Conservation (phyloP, 1,140 invertebrate genomes). For the Anthonomus grandis region DNA sequence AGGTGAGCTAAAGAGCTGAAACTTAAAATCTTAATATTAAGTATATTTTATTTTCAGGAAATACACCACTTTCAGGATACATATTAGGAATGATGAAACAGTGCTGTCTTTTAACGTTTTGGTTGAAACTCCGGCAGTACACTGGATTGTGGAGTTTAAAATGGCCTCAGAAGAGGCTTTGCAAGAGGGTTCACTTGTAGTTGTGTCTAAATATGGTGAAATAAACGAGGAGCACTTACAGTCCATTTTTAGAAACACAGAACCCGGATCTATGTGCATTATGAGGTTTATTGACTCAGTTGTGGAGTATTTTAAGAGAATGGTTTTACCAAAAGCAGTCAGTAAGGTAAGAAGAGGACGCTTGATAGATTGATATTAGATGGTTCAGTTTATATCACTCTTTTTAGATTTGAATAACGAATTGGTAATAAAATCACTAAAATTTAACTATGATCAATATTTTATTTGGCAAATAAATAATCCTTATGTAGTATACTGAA, state of each 20-base stretch:
- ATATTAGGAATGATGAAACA: no score
- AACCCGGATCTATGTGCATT: not conserved
- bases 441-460: no score
- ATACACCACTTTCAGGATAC: no score
- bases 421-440: no score
- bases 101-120: not conserved
- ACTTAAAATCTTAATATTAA: no score
- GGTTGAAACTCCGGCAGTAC: not conserved
- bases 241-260: not conserved
- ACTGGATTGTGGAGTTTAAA: not conserved
- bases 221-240: not conserved
- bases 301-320: constrained; percentile 1
- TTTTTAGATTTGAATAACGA: no score
- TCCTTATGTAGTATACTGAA: no score
- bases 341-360: not conserved
- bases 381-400: no score
- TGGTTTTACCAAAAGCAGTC: not conserved
- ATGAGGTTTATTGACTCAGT: not conserved
- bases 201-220: not conserved
- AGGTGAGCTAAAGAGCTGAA: no score
- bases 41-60: no score
- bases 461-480: no score
- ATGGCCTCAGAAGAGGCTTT: not conserved
- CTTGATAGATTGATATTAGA: no score
- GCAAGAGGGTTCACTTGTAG: not conserved